These are phyloP conservation scores for Jaculus jaculus DNA, from an alignment of 2,113 vertebrate genomes.

Conservation along the genomic window DNA sequence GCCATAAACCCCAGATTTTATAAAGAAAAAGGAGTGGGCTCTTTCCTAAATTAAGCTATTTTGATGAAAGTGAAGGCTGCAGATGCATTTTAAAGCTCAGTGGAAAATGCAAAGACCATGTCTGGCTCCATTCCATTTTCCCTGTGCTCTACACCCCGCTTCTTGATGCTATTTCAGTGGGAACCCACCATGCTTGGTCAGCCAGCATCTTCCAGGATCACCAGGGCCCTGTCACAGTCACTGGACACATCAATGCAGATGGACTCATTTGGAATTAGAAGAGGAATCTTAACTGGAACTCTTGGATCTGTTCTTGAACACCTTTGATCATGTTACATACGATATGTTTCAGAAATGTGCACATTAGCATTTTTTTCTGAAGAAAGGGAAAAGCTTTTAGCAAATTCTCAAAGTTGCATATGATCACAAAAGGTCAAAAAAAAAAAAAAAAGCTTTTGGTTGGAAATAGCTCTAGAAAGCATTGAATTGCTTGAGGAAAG, in stretches of 20 bases:
- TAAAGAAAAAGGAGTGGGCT: constrained; percentile 64
- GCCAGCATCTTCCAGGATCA: neutral
- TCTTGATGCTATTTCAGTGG: neutral
- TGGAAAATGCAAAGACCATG: constrained; percentile 64
- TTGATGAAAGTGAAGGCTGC: constrained; percentile 65
- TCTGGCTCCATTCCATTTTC: constrained; percentile 49
- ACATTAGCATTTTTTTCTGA: constrained; percentile 58
- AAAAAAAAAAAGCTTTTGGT: neutral
- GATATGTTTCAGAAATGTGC: constrained; percentile 35
- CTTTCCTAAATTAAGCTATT: constrained; percentile 66
- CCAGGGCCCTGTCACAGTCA: neutral
- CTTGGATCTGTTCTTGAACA: constrained; percentile 18
- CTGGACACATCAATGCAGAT: neutral
- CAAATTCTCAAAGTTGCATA: constrained; percentile 44
- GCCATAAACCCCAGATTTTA: constrained; percentile 69
- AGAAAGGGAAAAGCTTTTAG: neutral
- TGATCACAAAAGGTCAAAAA: constrained; percentile 47
- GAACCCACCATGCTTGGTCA: neutral
- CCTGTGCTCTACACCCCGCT: neutral
- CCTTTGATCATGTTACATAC: constrained; percentile 11
- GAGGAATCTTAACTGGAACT: constrained; percentile 16
- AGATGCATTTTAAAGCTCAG: constrained; percentile 58
- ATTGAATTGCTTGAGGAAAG: constrained; percentile 23
- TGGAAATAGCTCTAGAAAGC: constrained; percentile 33
- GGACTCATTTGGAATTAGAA: constrained; percentile 23